phyloP scores from a whole-genome alignment of 2,888 invertebrate species.

The Molanna angustata region DNA sequence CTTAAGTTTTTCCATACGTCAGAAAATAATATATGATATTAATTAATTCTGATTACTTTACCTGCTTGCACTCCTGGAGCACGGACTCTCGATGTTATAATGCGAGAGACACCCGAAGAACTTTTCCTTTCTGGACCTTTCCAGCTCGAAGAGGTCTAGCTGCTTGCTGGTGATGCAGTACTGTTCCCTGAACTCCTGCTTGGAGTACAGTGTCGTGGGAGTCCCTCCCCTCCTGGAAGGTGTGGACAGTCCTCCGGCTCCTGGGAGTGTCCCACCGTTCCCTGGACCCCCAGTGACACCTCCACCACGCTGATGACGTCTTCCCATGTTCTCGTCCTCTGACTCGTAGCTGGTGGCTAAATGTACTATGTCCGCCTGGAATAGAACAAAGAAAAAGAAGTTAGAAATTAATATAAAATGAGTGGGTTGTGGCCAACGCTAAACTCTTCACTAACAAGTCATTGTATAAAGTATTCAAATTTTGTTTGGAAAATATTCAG shows the following conservation, averaged over 20 bases:
- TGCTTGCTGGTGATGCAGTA: conserved; percentile 92
- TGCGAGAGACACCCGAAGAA: conserved; percentile 85
- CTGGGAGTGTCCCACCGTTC: conserved; percentile 34
- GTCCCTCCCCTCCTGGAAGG: conserved; percentile 49
- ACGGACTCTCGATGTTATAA: conserved; percentile 66
- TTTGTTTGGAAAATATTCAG: too few relatives aligned
- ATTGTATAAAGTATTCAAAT: too few relatives aligned
- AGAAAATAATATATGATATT: too few relatives aligned
- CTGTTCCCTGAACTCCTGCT: conserved; percentile 88
- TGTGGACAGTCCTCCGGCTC: conserved; percentile 3
- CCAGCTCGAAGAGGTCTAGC: conserved; percentile 74
- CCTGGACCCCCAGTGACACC: conserved; percentile 34
- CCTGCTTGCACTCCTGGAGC: conserved; percentile 61
- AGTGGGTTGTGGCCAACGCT: too few relatives aligned
- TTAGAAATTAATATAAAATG: too few relatives aligned
- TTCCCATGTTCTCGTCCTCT: conserved; percentile 76
- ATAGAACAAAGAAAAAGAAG: conserved; percentile 15
- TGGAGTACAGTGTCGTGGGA: conserved; percentile 70
- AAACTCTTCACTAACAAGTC: too few relatives aligned
- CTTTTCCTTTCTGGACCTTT: conserved; percentile 59
- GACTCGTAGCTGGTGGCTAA: conserved; percentile 74
- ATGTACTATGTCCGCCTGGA: conserved; percentile 67
- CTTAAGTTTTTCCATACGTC: too few relatives aligned
- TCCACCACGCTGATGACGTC: conserved; percentile 58
- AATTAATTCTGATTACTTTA: conserved; percentile 34